Evolutionary conservation across 2,888 invertebrate species (phyloP), one percentile per base, ranked within the genome.

Genomic region (Brassicogethes aeneus): DNA sequence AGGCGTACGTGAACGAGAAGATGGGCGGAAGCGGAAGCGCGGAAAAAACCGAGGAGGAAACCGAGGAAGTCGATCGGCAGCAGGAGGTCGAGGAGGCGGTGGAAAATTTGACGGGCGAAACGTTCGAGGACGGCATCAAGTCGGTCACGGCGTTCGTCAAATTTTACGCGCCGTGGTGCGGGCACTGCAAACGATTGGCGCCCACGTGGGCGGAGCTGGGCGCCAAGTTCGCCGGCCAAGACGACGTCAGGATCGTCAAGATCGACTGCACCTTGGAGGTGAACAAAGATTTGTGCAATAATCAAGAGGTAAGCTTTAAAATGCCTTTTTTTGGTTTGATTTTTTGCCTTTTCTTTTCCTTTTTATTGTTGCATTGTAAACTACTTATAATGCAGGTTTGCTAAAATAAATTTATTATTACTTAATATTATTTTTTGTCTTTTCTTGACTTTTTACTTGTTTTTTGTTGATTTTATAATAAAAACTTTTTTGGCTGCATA

Each of bases 131-230:
- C 17, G 79, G 78, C 40, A 71, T 87, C 30, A 75, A 82, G 48
- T 77, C 76, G 15, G 87, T 86, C 39, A 65, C 85, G 17, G 80
- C 84, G 0, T 89, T 91, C 59, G 77, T 92, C 16, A 88, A 91
- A 66, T 92, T 87, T 62, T 92, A 83, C 70, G 90, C 90, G 2
- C 90, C 92, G 2, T 92, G 91, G 91, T 89, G 89, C 59, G 87
- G 88, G 1, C 88, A 91, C 62, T 92, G 91, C 60, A 89, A 90
- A 71, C 78, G 86, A 55, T 63, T 92, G 42, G 85, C 82, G 17
- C 86, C 89, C 0, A 80, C 84, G 1, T 92, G 90, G 90, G 79
- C 86, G 50, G 80, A 85, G 53, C 69, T 93, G 2, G 88, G 85
- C 0, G 78, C 80, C 44, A 81, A 81, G 53, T 82, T 82, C 51